Evolutionary conservation across 2,797 vertebrate species (phyloP).

Genomic region (Megalops cyprinoides): DNA sequence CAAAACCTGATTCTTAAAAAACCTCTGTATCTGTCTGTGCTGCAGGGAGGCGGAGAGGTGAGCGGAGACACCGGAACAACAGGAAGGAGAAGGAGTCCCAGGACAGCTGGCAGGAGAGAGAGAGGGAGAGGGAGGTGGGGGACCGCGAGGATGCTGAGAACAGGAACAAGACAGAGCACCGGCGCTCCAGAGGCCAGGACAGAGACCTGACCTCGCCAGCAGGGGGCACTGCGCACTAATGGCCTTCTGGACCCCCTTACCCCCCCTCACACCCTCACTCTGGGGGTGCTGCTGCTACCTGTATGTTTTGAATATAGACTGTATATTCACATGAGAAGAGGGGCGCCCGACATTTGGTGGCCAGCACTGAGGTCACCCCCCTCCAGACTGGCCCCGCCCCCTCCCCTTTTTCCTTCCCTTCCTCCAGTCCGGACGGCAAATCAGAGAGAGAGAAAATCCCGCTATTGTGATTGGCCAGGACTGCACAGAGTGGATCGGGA

Average conservation of each 20-base stretch:
- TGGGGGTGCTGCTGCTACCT: constrained; percentile 92
- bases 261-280: constrained; percentile 52
- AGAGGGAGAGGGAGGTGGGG: constrained; percentile 75
- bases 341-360: constrained; percentile 62
- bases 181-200: constrained; percentile 82
- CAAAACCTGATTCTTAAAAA: not conserved
- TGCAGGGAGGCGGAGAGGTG: constrained; percentile 75
- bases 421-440: constrained; percentile 43
- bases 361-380: constrained; percentile 53
- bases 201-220: constrained; percentile 77
- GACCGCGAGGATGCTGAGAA: constrained; percentile 79
- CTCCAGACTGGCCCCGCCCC: not conserved
- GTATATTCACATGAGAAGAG: constrained; percentile 73
- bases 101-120: constrained; percentile 80
- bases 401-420: constrained; percentile 31
- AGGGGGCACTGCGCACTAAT: constrained; percentile 71
- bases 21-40: constrained; percentile 3
- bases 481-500: constrained; percentile 37
- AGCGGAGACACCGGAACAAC: constrained; percentile 84
- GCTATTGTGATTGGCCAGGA: constrained; percentile 55
- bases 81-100: constrained; percentile 81
- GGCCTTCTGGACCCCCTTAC: constrained; percentile 53
- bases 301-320: constrained; percentile 76
- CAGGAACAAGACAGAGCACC: constrained; percentile 90
- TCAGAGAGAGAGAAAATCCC: constrained; percentile 50